Conservation (phyloP, 2,113 vertebrate genomes). For the Sinocyclocheilus maitianheensis region DNA sequence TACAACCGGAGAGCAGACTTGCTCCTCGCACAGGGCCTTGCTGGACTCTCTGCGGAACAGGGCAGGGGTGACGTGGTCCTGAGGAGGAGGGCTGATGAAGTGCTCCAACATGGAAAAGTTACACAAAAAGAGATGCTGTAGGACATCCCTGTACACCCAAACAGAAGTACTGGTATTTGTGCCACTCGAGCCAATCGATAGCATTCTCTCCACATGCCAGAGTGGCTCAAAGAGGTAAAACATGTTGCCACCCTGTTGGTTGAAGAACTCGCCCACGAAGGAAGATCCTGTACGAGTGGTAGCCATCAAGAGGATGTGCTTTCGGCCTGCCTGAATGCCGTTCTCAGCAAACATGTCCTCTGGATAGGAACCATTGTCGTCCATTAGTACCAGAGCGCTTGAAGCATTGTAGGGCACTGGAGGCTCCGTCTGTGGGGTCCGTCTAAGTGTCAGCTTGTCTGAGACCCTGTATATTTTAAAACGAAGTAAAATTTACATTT, state of each 20-base stretch:
- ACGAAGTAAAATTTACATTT: not conserved
- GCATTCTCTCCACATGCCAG: slow-evolving; percentile 89
- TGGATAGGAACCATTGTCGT: slow-evolving; percentile 77
- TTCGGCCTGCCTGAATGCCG: slow-evolving; percentile 71
- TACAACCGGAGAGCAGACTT: slow-evolving; percentile 82
- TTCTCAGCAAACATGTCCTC: slow-evolving; percentile 70
- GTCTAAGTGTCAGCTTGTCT: slow-evolving; percentile 83
- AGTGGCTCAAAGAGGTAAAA: slow-evolving; percentile 97
- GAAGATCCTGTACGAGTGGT: slow-evolving; percentile 94
- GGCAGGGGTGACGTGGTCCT: slow-evolving; percentile 82
- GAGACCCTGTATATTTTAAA: slow-evolving; percentile 80
- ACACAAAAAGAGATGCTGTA: slow-evolving; percentile 88
- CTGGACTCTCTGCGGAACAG: slow-evolving; percentile 92
- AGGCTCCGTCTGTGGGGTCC: slow-evolving; percentile 74
- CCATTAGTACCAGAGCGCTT: slow-evolving; percentile 9
- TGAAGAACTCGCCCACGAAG: slow-evolving; percentile 96
- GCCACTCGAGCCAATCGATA: slow-evolving; percentile 73
- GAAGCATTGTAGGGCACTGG: slow-evolving; percentile 61
- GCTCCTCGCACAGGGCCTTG: slow-evolving; percentile 87
- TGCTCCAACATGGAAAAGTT: slow-evolving; percentile 88
- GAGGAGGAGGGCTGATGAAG: slow-evolving; percentile 84
- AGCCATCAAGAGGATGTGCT: slow-evolving; percentile 90
- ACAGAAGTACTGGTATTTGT: slow-evolving; percentile 78
- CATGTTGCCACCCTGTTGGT: slow-evolving; percentile 89
- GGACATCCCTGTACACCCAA: slow-evolving; percentile 85